Evolutionary conservation across 2,113 vertebrate species (phyloP).

Genomic region (Aptenodytes forsteri): DNA sequence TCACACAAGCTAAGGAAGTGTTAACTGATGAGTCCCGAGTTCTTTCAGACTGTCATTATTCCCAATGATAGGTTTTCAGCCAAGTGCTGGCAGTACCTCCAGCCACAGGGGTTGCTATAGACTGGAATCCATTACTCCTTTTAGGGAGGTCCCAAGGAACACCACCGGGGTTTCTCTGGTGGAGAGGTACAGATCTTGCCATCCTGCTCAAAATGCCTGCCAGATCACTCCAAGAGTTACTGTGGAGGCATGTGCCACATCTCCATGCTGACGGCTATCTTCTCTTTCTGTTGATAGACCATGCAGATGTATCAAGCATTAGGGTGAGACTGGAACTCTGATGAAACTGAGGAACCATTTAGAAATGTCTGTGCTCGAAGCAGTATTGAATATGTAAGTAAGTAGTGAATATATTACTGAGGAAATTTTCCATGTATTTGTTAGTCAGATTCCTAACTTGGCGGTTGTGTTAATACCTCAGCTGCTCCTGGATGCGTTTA

Average conservation of each 20-base stretch:
- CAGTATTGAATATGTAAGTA: constrained; percentile 56
- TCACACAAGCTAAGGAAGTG: not conserved
- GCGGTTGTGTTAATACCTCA: constrained; percentile 1
- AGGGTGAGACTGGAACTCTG: not conserved
- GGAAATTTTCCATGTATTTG: constrained; percentile 54
- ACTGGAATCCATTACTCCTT: not conserved
- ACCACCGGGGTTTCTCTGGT: not conserved
- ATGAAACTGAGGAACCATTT: not conserved
- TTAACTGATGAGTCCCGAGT: not conserved
- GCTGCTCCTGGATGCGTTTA: constrained; percentile 21
- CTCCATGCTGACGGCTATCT: not conserved
- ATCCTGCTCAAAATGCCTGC: not conserved
- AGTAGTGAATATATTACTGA: constrained; percentile 44
- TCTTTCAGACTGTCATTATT: not conserved
- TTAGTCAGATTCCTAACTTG: constrained; percentile 52
- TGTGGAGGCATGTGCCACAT: not conserved
- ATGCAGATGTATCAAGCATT: fast-evolving
- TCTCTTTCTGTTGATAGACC: not conserved
- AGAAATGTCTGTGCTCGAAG: not conserved
- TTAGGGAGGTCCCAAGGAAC: not conserved
- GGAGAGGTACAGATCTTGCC: not conserved
- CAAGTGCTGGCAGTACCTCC: not conserved
- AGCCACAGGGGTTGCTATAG: not conserved
- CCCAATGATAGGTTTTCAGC: not conserved
- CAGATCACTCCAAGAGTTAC: not conserved